A percentile compares a stretch with the other conserved stretches of the same genome.
These are phyloP conservation scores for Zosterops hypoxanthus DNA, from an alignment of 2,113 vertebrate species.

Conservation along the genomic window DNA sequence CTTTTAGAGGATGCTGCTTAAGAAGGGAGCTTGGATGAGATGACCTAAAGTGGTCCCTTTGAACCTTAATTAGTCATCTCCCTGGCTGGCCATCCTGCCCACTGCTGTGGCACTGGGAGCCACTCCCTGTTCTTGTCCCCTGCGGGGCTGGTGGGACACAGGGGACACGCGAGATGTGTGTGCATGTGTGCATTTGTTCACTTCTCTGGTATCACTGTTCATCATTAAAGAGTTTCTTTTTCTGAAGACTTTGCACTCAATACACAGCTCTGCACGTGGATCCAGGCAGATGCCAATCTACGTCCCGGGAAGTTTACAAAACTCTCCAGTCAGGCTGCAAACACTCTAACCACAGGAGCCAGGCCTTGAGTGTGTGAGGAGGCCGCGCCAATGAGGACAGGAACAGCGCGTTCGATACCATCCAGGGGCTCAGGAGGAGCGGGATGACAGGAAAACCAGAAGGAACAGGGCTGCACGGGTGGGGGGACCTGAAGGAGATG, in stretches of 20 bases:
- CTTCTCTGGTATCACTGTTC: background rate
- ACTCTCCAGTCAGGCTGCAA: background rate
- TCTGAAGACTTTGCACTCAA: background rate
- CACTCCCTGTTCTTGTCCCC: rapidly evolving
- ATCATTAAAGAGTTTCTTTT: background rate
- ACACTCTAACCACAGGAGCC: background rate
- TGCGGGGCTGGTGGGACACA: rapidly evolving
- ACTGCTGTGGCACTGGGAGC: background rate
- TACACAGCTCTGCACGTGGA: background rate
- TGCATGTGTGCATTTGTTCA: background rate
- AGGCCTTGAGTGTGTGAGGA: background rate
- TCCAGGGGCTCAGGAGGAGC: background rate
- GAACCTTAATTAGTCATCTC: background rate
- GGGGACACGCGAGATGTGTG: rapidly evolving
- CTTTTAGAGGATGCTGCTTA: background rate
- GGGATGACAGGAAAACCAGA: background rate
- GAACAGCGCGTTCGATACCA: background rate
- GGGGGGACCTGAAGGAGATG: background rate
- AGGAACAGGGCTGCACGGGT: background rate
- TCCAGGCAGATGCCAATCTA: background rate
- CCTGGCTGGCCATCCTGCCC: rapidly evolving
- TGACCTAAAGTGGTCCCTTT: background rate
- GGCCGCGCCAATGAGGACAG: conserved; percentile 8
- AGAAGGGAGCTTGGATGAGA: background rate
- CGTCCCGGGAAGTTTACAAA: background rate